Conservation (phyloP, 1,140 invertebrate genomes). For the Uloborus diversus region DNA sequence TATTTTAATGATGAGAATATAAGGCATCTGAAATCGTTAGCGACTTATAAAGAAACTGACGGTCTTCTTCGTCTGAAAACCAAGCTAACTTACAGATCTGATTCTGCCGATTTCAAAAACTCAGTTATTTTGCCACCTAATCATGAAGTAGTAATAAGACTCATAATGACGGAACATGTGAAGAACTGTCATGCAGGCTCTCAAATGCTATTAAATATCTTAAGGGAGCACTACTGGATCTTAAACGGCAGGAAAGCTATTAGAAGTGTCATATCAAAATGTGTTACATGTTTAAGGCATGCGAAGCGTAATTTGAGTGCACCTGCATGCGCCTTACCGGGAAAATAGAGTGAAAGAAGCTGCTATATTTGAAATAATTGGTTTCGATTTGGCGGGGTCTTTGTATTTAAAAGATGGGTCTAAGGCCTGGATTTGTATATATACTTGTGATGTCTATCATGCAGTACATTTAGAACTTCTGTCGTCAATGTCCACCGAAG, state of each 20-base stretch:
- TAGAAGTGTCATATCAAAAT: neutral
- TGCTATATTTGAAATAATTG: conserved; percentile 4
- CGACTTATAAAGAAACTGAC: no score
- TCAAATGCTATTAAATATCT: neutral
- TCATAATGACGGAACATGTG: neutral
- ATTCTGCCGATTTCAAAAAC: no score
- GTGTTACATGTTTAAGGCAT: neutral
- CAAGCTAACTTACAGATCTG: no score
- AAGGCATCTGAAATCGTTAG: no score
- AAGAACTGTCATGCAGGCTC: neutral
- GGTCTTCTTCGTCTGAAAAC: no score
- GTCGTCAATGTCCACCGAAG: no score
- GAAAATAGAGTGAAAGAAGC: neutral
- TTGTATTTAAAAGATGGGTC: conserved; percentile 61
- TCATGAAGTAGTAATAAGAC: neutral
- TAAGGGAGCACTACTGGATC: conserved; percentile 16
- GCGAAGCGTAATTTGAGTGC: neutral
- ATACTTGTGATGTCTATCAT: conserved; percentile 66
- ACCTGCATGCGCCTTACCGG: neutral
- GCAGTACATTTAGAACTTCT: conserved; percentile 67
- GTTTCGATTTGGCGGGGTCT: neutral
- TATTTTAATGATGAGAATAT: no score
- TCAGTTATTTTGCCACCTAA: no score
- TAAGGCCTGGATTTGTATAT: conserved; percentile 66
- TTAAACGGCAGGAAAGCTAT: neutral